Percentiles rank a stretch among this genome's conserved stretches.
phyloP scores from a whole-genome alignment of 2,888 invertebrate species.

The Eristalinus sepulchralis region DNA sequence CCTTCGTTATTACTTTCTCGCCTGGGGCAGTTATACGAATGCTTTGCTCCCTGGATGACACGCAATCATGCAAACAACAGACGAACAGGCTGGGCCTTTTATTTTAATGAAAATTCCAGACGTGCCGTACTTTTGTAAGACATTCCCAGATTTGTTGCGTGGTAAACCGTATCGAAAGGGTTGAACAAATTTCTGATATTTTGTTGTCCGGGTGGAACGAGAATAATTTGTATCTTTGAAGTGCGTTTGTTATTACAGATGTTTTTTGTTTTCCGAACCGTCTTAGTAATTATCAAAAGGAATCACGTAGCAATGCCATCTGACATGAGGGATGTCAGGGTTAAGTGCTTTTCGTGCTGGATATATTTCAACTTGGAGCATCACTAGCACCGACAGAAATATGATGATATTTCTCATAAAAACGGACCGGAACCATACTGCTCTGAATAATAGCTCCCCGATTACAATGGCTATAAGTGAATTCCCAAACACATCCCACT shows the following conservation, averaged over 20 bases:
- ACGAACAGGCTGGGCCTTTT: conserved; percentile 35
- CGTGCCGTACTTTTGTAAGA: conserved; percentile 67
- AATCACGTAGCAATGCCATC: conserved; percentile 35
- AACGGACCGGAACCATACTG: conserved; percentile 19
- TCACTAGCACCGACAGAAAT: background rate
- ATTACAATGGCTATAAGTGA: conserved; percentile 4
- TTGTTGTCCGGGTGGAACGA: background rate
- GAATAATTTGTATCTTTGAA: conserved; percentile 14
- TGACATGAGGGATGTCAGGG: conserved; percentile 8
- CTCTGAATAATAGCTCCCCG: background rate
- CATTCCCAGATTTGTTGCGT: conserved; percentile 63
- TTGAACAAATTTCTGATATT: conserved; percentile 48
- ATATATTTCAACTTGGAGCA: conserved; percentile 1
- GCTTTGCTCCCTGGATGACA: conserved; percentile 27
- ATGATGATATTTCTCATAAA: conserved; percentile 11
- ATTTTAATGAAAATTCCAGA: conserved; percentile 70
- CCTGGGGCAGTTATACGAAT: conserved; percentile 21
- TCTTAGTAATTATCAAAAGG: conserved; percentile 53
- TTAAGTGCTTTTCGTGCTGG: conserved; percentile 43
- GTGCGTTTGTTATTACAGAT: conserved; percentile 59
- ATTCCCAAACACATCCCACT: background rate
- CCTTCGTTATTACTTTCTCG: conserved; percentile 38
- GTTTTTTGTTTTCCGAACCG: conserved; percentile 35
- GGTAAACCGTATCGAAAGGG: conserved; percentile 60
- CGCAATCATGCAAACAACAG: conserved; percentile 30